Base-by-base conservation (phyloP, 1,140 invertebrate species). In the Aricia agestis region DNA sequence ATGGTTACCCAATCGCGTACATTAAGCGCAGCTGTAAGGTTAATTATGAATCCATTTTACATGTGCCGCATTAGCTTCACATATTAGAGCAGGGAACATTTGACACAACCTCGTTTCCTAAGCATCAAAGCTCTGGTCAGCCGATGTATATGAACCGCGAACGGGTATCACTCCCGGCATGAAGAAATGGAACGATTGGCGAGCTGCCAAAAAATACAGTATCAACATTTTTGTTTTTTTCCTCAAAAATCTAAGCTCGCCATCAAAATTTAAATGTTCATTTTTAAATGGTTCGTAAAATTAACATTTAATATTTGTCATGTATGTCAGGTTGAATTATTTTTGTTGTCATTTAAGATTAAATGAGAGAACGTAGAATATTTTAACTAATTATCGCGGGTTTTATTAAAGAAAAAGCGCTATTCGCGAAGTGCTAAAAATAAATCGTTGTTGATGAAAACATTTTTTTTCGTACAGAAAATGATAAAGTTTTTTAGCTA, bases 121-220 rank as follows among this genome's bases (percentile, higher is more conserved):
- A 79, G 84, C 82, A 82, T 84, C 83, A 86, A 84, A 87, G 84
- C 79, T 75, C 80, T 73, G 77, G 80, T 82, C 81, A 80, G 78
- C 72, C 80, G 76, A 76, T 73, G 77, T 79, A 86, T 80, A 86
- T 80, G 85, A 87, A 83, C 82, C 82, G 81, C 83, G 83, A 87
- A 89, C 82, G 80, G 79, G 74, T 83, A 86, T 86, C 81, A 84
- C 81, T 85, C 80, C 78, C 71, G 76, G 77, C 80, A 77, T 79
- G 69, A 79, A 73, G 85, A 88, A 86, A 89, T 88, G 85, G 80
- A 86, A 81, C 78, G 82, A 76, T 82, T 89, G 88, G 88, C 83
- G 69, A n/a, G 6, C 9, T 57, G 85, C 88, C 88, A 90, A 83
- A 58, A 57, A 68, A 80, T 73, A 79, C 71, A 76, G 76, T 83